phyloP scores from a whole-genome alignment of 2,888 invertebrate species.

The Epirrhoe alternata region DNA sequence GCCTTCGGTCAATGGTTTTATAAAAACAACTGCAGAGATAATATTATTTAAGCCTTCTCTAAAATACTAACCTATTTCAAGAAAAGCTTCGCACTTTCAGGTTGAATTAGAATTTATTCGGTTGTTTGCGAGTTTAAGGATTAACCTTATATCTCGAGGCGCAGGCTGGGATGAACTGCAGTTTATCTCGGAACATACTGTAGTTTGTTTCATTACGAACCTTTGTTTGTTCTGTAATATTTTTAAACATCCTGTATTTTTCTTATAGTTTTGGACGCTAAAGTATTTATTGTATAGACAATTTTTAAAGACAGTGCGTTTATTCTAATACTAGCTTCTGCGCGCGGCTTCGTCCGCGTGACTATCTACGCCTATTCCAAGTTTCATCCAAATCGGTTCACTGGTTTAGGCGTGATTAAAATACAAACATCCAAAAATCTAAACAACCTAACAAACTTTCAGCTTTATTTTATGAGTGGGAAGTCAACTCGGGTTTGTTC shows the following conservation, averaged over 20 bases:
- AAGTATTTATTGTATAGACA: neutral
- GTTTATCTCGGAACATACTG: conserved; percentile 31
- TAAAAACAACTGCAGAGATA: neutral
- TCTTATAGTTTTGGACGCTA: neutral
- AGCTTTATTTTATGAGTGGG: too few species aligned
- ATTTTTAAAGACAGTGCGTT: too few species aligned
- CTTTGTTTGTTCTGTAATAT: neutral
- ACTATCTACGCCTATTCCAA: too few species aligned
- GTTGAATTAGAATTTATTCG: conserved; percentile 45
- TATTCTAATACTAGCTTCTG: too few species aligned
- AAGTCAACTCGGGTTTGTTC: too few species aligned
- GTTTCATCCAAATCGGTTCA: too few species aligned
- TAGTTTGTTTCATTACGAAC: conserved; percentile 19
- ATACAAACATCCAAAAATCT: too few species aligned
- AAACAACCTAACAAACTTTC: too few species aligned
- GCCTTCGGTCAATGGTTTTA: neutral
- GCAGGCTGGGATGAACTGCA: conserved; percentile 34
- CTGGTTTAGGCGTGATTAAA: too few species aligned
- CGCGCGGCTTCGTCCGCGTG: too few species aligned
- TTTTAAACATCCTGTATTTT: neutral
- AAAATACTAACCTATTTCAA: conserved; percentile 23
- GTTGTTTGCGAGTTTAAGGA: conserved; percentile 36
- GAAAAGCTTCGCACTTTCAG: conserved; percentile 34
- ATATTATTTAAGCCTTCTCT: neutral
- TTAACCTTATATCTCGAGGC: conserved; percentile 38